Evolutionary conservation across 2,797 vertebrate genomes (phyloP), one percentile per base, ranked within the genome.

Genomic region (Gallirallus australis): DNA sequence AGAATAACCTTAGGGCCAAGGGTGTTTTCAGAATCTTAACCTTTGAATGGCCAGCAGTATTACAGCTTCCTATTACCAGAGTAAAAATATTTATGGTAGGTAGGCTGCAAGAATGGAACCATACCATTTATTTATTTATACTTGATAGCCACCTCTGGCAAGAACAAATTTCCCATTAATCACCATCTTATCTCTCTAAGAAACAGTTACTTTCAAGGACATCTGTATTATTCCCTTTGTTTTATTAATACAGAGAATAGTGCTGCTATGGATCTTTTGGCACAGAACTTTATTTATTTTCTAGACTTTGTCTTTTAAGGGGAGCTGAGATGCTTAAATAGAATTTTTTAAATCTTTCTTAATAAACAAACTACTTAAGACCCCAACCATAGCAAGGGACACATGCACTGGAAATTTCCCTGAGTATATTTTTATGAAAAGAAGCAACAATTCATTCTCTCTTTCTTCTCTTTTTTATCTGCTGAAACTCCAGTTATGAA

Each of bases 91-190:
- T 97, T 96, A 97, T 81, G 85, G 92, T 91, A 86, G 54, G 64
- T 48, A 72, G 91, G 47, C 86, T 92, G 91, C 81, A 89, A 69
- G 87, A 92, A 89, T 59, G 63, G 66, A 88, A 75, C 35, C 16
- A 5, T 53, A 57, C 83, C 91, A 72, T 94, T 94, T 94, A 96
- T 97, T 97, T 97, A 95, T 89, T 95, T 90, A 80, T 59, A 70
- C 66, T 79, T 94, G 84, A 96, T 81, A 96, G 90, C 89, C 80
- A 88, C 96, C 93, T 94, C 97, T 94, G 89, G 90, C 78, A 94
- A 97, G 95, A 97, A 96, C 95, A 97, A 96, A 96, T 93, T 91
- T 82, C 86, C 94, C 83, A 96, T 97, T 96, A 96, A 97, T 97
- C 96, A 96, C 82, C 69, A 82, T n/a, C 94, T 97, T 97, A 97